Conservation (phyloP, 1,140 invertebrate species). For the Drosophila fuyamai region DNA sequence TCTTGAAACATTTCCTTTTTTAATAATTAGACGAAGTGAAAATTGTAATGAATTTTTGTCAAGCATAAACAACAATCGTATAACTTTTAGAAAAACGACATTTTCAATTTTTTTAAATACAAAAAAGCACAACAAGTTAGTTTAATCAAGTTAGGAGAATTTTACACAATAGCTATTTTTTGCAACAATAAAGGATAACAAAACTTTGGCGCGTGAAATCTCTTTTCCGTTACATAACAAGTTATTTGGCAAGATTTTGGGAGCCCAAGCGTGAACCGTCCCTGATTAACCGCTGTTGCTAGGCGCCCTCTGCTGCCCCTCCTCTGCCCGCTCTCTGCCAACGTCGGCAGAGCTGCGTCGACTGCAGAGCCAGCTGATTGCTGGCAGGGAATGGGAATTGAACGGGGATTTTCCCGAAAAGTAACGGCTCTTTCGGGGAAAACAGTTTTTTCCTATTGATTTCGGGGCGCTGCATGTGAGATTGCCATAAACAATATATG, state of each 20-base stretch:
- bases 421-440: conserved; percentile 46
- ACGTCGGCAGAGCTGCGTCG: conserved; percentile 21
- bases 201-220: background rate
- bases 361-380: conserved; percentile 53
- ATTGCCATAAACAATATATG: conserved; percentile 31
- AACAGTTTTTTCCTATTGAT: conserved; percentile 57
- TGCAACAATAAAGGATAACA: too few relatives aligned
- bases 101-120: too few relatives aligned
- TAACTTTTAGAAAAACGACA: too few relatives aligned
- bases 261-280: conserved; percentile 5
- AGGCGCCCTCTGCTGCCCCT: conserved; percentile 29
- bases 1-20: too few relatives aligned
- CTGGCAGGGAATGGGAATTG: conserved; percentile 8
- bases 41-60: too few relatives aligned
- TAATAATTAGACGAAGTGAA: too few relatives aligned
- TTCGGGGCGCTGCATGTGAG: conserved; percentile 37
- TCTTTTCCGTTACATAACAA: background rate
- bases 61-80: too few relatives aligned
- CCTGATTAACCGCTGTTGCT: conserved; percentile 49
- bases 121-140: too few relatives aligned
- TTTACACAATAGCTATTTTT: too few relatives aligned
- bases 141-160: too few relatives aligned
- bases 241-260: background rate
- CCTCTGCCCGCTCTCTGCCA: conserved; percentile 16
- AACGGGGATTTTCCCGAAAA: conserved; percentile 42